phyloP scores from a whole-genome alignment of 2,888 invertebrate genomes.

The Polyommatus icarus region DNA sequence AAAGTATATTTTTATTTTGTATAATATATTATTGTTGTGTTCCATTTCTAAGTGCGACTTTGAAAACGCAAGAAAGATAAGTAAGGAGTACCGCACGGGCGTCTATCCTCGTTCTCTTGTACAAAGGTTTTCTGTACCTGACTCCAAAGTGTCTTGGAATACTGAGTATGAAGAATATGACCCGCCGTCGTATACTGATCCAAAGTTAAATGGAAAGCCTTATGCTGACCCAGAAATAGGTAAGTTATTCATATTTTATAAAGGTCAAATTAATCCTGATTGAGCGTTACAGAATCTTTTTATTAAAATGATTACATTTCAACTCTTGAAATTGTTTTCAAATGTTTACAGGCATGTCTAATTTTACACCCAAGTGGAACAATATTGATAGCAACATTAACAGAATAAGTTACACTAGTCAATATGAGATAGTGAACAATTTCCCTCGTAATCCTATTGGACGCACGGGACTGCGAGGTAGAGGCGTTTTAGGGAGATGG shows the following conservation, averaged over 20 bases:
- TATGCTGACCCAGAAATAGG: background rate
- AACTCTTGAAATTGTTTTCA: no score
- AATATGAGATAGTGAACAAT: conserved; percentile 81
- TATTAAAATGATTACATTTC: no score
- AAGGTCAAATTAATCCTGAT: no score
- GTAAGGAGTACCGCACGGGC: background rate
- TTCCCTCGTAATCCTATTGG: conserved; percentile 92
- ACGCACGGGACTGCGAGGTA: conserved; percentile 92
- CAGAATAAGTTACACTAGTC: conserved; percentile 85
- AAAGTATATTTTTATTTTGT: background rate
- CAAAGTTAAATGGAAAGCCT: background rate
- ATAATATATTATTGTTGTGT: background rate
- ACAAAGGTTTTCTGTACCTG: background rate
- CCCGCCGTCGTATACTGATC: background rate
- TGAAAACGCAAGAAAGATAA: background rate
- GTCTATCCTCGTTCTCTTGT: background rate
- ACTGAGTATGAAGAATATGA: background rate
- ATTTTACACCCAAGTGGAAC: conserved; percentile 87
- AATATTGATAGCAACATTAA: conserved; percentile 87
- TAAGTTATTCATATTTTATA: background rate
- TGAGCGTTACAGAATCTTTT: no score
- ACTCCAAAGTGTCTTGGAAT: background rate
- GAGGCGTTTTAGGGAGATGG: conserved; percentile 96
- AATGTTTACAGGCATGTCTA: conserved; percentile 57
- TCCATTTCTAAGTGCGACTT: background rate